Evolutionary conservation across 2,797 vertebrate genomes (phyloP), one percentile per base, ranked within the genome.

Genomic region (Ceryle rudis): DNA sequence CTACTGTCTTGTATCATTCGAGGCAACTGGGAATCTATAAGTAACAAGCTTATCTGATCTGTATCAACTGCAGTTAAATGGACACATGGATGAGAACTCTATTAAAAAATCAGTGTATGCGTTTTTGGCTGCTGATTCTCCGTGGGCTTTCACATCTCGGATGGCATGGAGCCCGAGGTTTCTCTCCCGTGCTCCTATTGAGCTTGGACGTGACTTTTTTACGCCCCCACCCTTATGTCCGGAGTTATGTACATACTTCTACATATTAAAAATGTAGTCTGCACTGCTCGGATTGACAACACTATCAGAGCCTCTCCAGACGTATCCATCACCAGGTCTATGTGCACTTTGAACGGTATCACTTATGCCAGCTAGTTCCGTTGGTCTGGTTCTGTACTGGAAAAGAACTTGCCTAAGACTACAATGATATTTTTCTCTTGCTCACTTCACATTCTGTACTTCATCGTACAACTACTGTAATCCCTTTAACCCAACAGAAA

Each of bases 201-300:
- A 96, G 96, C 94, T 95, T 97, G 97, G 97, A 97, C 95, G 84
- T 96, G 90, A 90, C 96, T 97, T 97, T 94, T 85, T 80, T 94
- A 94, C 96, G 90, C 95, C 95, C 93, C 96, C 95, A 86, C 93
- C 96, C 96, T 97, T 97, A 94, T 97, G 97, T 90, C 93, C 92
- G 62, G 82, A 95, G 77, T 95, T 94, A 75, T 41, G 88, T 95
- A 95, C 83, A 70, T 55, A 77, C 78, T 95, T 94, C 92, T 52
- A 91, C 82, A 16, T 82, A 90, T 93, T 95, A 93, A 94, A 95
- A 93, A 89, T 75, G 81, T 57, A 80, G 47, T 86, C 88, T 87
- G 60, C 77, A 6, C 71, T 80, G 78, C 75, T 92, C 23, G 13
- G 58, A 88, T 82, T 92, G 89, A 72, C 91, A 95, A 51, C 16